Percentiles rank a stretch among this genome's conserved stretches.
These are phyloP conservation scores for Coracopsis vasa DNA, from an alignment of 2,113 vertebrate genomes.

Conservation along the genomic window DNA sequence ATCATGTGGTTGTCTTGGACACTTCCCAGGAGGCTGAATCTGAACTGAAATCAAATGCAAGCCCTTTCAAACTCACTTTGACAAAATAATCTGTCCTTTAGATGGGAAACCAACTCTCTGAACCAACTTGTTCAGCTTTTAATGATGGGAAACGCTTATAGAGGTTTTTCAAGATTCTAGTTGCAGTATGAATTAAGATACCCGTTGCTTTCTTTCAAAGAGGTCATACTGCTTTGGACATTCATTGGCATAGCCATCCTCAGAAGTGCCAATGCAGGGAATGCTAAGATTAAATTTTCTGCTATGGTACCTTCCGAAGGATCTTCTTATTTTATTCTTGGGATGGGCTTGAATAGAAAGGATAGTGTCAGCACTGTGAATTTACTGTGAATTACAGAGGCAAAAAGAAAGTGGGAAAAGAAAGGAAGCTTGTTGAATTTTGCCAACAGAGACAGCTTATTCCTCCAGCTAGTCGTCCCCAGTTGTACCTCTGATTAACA, in stretches of 20 bases:
- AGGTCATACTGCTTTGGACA: background rate
- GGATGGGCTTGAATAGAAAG: background rate
- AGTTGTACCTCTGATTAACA: background rate
- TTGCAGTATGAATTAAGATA: background rate
- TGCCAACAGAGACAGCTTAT: background rate
- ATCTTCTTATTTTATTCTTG: background rate
- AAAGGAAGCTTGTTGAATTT: background rate
- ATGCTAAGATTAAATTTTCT: background rate
- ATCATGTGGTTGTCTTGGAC: background rate
- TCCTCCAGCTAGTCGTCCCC: background rate
- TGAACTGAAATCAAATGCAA: background rate
- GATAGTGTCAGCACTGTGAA: background rate
- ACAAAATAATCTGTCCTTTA: background rate
- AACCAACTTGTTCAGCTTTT: background rate
- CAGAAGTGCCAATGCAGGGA: background rate
- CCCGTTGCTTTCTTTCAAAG: background rate
- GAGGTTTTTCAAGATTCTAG: background rate
- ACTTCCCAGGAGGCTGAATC: background rate
- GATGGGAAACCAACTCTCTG: background rate
- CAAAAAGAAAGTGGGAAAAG: background rate
- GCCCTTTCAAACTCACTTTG: background rate
- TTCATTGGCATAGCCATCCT: background rate
- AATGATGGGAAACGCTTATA: background rate
- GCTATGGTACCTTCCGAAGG: background rate
- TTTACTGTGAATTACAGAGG: background rate